A percentile compares a stretch with the other conserved stretches of the same genome.
Conservation (phyloP, 1,140 invertebrate genomes). For the Cepaea nemoralis region DNA sequence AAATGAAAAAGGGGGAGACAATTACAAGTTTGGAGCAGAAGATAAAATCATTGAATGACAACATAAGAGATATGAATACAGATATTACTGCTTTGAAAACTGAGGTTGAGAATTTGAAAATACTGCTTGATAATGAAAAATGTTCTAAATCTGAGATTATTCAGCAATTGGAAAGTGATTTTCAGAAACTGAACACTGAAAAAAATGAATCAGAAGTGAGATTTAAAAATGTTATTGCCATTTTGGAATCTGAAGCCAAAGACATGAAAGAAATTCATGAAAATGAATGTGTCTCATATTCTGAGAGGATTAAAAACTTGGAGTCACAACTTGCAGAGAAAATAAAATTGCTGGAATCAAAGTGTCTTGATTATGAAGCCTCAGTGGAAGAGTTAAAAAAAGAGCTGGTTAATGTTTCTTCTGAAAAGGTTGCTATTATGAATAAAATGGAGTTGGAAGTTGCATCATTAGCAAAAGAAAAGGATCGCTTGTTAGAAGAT, state of each 20-base stretch:
- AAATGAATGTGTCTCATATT: not conserved
- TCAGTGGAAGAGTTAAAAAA: conserved; percentile 12
- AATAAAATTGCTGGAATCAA: not conserved
- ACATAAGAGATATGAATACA: not conserved
- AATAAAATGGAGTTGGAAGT: conserved; percentile 2
- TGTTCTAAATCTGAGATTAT: not conserved
- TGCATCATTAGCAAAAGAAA: conserved; percentile 22
- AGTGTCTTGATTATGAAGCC: conserved; percentile 14
- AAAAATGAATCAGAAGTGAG: not conserved
- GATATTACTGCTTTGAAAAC: not conserved
- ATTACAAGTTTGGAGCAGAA: not conserved
- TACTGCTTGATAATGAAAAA: not conserved
- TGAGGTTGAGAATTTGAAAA: conserved; percentile 6
- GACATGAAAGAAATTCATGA: not conserved
- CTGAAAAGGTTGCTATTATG: not conserved
- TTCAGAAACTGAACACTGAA: not conserved
- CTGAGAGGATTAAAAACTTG: conserved; percentile 6
- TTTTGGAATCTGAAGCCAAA: conserved; percentile 1
- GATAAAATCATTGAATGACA: not conserved
- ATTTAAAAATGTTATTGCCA: not conserved
- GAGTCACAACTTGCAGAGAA: conserved; percentile 2
- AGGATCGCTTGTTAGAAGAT: conserved; percentile 12
- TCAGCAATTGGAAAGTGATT: not conserved
- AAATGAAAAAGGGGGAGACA: not conserved
- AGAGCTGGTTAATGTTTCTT: not conserved